Evolutionary conservation across 1,140 invertebrate species (phyloP), one percentile per base, ranked within the genome.

Genomic region (Drosophila repletoides): DNA sequence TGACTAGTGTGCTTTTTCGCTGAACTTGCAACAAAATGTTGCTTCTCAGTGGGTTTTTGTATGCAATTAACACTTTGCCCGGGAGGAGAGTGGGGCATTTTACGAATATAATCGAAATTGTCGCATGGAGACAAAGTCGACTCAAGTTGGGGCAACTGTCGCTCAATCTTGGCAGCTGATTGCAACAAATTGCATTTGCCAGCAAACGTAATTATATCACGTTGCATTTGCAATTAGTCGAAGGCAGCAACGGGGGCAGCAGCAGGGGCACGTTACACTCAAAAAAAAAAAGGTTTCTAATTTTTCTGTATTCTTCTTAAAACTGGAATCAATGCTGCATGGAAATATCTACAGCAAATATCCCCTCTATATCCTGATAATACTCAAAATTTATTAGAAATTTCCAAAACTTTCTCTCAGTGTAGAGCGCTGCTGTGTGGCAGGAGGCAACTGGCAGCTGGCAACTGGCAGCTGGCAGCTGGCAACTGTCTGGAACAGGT

Each of bases 141-240:
- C n/a, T n/a, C n/a, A 34, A 38, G 36, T 15, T 26, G 34, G 49
- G 6, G 17, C 15, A 41, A 6, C 36, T 45, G 29, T 38, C 26
- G 21, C 53, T 72, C 53, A 63, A 67, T 63, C 28, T 67, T 38
- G 48, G 63, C 77, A 69, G 43, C 58, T 69, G 69, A 76, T 76
- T 72, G 64, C 73, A 73, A 70, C 60, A 84, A 77, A 83, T 83
- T 84, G 69, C 64, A 71, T 77, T 79, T 73, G 40, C 55, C 56
- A 24, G 34, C 36, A 68, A 83, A 77, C 65, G 45, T 71, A 84
- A 83, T 83, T 83, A 83, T 63, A 84, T 84, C 61, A 84, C 60
- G 69, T 70, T 84, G 79, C 77, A 77, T 66, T 73, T 70, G 73
- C 77, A 83, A 83, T 83, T 83, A 81, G 70, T 63, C 17, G n/a